phyloP scores from a whole-genome alignment of 2,797 vertebrate genomes.

The Moxostoma hubbsi region DNA sequence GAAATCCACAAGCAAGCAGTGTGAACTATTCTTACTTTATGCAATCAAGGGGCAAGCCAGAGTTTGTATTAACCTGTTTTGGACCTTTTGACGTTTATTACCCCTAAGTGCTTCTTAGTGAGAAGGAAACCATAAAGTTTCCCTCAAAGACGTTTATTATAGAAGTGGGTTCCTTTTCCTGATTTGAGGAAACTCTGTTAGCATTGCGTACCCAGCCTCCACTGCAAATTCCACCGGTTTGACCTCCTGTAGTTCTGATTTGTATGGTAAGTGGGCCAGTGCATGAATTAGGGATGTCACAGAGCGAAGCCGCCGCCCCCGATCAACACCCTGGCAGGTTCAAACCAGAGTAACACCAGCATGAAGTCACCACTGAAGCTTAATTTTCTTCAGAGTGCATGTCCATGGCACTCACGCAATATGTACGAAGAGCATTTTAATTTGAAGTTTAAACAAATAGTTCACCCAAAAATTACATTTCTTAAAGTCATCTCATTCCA shows the following conservation, averaged over 20 bases:
- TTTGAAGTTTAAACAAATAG: too few relatives aligned
- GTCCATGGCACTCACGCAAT: slow-evolving; percentile 5
- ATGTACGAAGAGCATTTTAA: too few relatives aligned
- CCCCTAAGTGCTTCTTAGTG: slow-evolving; percentile 15
- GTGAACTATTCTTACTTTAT: neutral
- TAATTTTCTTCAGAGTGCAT: slow-evolving; percentile 26
- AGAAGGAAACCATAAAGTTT: slow-evolving; percentile 14
- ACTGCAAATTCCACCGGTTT: slow-evolving; percentile 61
- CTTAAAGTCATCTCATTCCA: too few relatives aligned
- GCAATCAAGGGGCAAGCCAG: neutral
- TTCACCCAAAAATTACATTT: too few relatives aligned
- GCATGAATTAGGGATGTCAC: slow-evolving; percentile 53
- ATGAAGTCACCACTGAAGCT: slow-evolving; percentile 65
- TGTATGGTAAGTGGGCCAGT: slow-evolving; percentile 71
- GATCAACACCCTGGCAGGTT: slow-evolving; percentile 54
- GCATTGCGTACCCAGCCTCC: slow-evolving; percentile 48
- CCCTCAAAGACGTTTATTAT: slow-evolving; percentile 1
- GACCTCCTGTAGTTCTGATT: slow-evolving; percentile 65
- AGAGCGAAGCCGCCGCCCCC: slow-evolving; percentile 28
- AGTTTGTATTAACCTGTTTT: slow-evolving; percentile 26
- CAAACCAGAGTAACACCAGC: slow-evolving; percentile 61
- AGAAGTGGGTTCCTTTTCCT: slow-evolving; percentile 45
- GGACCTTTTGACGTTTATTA: slow-evolving; percentile 16
- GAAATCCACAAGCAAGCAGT: neutral
- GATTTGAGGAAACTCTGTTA: neutral